Base-by-base conservation (phyloP, 2,797 vertebrate genomes). In the Harpagifer antarcticus region DNA sequence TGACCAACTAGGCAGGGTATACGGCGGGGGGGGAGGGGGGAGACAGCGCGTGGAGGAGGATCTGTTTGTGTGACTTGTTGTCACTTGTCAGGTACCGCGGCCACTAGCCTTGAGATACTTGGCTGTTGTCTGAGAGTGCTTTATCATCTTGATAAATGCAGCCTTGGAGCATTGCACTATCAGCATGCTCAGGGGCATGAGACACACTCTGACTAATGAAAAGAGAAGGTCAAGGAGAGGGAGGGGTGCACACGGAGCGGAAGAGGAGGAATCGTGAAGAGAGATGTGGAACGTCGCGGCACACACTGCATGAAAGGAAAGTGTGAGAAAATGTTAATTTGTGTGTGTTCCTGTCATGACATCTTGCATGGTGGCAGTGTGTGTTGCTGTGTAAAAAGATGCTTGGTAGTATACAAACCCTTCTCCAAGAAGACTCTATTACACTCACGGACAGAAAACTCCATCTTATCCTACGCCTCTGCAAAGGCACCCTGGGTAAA, bases 141-240 rank as follows among this genome's bases (percentile, higher is more conserved):
- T 93, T 92, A 92, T 93, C 90, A 92, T 91, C 84, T 85, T 94
- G 92, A 93, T 93, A 91, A 92, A 94, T 92, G 90, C 90, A 91
- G 92, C 92, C 92, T 93, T 92, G 92, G 85, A 93, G 91, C 92
- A 59, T 81, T 90, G 92, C 91, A 91, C 88, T 91, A 93, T 94
- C 90, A 92, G 92, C 92, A 88, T 82, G 89, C 93, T 92, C 85
- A 86, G 89, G 92, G 90, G 91, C 90, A 88, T 91, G 92, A 91
- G 89, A 94, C 88, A 86, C 92, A 92, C 91, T 92, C 93, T 93
- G 93, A 94, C 92, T 94, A 93, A 94, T 93, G 90, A 92, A 93
- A 92, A 91, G 92, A 94, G 92, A 92, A 93, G 91, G 91, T 92
- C 91, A 93, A 91, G 90, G 90, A 85, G 90, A 92, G 76, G 84